phyloP scores from a whole-genome alignment of 2,113 vertebrate genomes.

The Dasyprocta punctata region DNA sequence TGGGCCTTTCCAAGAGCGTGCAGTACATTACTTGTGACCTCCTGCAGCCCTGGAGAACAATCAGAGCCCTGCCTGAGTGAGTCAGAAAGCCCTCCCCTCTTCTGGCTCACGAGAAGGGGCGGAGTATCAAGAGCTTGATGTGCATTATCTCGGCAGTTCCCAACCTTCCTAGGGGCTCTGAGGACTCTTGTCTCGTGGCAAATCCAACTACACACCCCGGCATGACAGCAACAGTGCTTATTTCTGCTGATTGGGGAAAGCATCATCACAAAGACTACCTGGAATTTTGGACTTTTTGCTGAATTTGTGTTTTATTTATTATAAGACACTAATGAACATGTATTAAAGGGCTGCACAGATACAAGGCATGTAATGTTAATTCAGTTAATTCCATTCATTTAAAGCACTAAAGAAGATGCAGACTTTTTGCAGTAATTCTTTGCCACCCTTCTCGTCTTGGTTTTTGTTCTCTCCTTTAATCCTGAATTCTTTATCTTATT shows the following conservation, averaged over 20 bases:
- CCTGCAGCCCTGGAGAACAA: not conserved
- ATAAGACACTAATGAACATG: not conserved
- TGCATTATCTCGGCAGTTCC: not conserved
- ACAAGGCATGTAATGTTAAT: not conserved
- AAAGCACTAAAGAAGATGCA: not conserved
- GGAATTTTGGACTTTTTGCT: not conserved
- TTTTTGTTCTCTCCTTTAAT: not conserved
- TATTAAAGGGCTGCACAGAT: not conserved
- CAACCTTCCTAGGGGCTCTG: not conserved
- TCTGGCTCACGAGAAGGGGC: not conserved
- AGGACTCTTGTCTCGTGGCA: not conserved
- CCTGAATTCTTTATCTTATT: not conserved
- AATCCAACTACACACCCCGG: not conserved
- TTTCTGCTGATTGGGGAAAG: not conserved
- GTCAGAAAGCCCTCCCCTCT: not conserved
- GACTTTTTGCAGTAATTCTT: not conserved
- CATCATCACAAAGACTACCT: not conserved
- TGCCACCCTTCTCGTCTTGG: not conserved
- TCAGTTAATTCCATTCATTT: not conserved
- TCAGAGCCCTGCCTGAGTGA: not conserved
- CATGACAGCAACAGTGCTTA: not conserved
- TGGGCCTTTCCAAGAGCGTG: not conserved
- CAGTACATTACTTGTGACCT: not conserved
- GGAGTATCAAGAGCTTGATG: rapidly evolving
- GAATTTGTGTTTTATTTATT: not conserved